These are phyloP conservation scores for Alosa alosa DNA, from an alignment of 2,113 vertebrate species.

Conservation along the genomic window DNA sequence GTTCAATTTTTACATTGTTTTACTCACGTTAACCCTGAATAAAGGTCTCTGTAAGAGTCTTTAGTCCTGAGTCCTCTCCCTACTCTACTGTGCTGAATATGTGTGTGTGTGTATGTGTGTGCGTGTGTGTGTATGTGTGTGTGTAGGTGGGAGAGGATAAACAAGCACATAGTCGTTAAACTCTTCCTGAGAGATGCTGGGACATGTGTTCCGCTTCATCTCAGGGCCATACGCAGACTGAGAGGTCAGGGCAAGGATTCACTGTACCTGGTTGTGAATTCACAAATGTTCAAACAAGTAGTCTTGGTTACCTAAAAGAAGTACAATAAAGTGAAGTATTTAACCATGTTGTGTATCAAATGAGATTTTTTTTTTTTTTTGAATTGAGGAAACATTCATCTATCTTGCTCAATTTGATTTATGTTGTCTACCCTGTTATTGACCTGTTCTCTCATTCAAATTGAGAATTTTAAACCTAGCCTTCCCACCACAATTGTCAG, in stretches of 20 bases:
- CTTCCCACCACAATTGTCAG: background rate
- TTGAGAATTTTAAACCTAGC: background rate
- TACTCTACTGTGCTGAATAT: conserved; percentile 9
- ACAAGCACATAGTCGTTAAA: background rate
- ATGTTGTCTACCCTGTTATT: background rate
- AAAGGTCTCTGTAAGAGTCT: conserved; percentile 53
- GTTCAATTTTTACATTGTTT: conserved; percentile 52
- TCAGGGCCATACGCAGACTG: background rate
- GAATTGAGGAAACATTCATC: background rate
- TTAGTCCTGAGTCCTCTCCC: conserved; percentile 42
- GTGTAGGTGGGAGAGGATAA: background rate
- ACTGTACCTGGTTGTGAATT: background rate
- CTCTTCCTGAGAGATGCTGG: background rate
- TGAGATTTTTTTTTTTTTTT: background rate
- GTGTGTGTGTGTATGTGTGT: background rate
- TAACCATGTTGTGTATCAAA: background rate
- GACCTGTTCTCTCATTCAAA: background rate
- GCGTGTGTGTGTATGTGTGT: background rate
- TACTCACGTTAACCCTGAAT: conserved; percentile 48
- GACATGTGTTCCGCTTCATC: background rate
- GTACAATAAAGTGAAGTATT: background rate
- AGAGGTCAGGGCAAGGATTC: background rate
- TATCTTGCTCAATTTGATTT: background rate
- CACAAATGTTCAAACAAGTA: background rate
- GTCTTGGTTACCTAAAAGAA: background rate